These are phyloP conservation scores for Octomys mimax DNA, from an alignment of 2,797 vertebrate genomes.

Conservation along the genomic window DNA sequence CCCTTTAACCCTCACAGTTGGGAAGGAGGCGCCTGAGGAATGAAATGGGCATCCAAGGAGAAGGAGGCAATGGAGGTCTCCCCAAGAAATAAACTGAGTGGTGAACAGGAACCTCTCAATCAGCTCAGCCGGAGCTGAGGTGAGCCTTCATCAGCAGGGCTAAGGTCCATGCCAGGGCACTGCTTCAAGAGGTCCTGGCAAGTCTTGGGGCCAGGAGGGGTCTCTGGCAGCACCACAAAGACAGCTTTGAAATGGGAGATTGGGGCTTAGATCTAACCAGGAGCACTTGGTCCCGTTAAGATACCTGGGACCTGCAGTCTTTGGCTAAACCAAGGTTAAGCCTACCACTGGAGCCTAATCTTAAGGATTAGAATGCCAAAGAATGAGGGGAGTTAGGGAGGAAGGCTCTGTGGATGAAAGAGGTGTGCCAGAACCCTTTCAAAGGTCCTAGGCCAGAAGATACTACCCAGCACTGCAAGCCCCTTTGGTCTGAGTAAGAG, in stretches of 20 bases:
- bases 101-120: background rate
- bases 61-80: background rate
- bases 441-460: conserved; percentile 45
- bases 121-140: background rate
- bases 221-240: conserved; percentile 37
- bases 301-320: background rate
- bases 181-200: conserved; percentile 14
- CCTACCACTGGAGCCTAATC: background rate
- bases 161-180: conserved; percentile 1
- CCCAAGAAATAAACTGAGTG: conserved; percentile 22
- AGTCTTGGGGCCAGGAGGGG: conserved; percentile 17
- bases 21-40: conserved; percentile 70
- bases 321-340: background rate
- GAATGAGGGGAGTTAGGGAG: background rate
- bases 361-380: conserved; percentile 39
- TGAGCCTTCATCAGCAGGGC: background rate
- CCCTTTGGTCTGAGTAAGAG: conserved; percentile 29
- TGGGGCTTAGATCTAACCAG: background rate
- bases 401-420: background rate
- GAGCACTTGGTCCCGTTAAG: background rate
- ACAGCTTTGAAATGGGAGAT: conserved; percentile 18
- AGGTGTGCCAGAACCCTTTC: conserved; percentile 28
- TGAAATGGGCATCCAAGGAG: conserved; percentile 30
- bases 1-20: conserved; percentile 63
- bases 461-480: background rate